A percentile compares a stretch with the other conserved stretches of the same genome.
These are phyloP conservation scores for Hippoglossus stenolepis DNA, from an alignment of 2,113 vertebrate species.

Conservation along the genomic window DNA sequence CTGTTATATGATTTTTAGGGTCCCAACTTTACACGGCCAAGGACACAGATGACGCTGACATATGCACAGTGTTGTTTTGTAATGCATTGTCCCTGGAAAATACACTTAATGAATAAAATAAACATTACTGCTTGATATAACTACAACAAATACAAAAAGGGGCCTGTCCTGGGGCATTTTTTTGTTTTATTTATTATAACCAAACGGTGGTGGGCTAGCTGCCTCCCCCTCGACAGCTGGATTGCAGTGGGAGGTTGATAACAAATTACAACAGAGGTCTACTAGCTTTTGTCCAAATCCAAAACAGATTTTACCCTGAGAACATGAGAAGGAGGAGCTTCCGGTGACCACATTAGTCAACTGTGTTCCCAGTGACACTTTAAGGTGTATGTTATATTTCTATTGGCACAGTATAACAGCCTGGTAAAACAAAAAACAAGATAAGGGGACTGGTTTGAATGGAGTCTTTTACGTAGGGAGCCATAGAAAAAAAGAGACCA, in stretches of 20 bases:
- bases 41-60: no score
- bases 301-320: constrained; percentile 19
- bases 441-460: constrained; percentile 56
- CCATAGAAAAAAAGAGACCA: constrained; percentile 21
- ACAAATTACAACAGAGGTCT: background rate
- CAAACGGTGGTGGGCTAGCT: background rate
- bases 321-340: background rate
- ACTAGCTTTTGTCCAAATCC: background rate
- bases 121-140: background rate
- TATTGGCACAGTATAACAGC: constrained; percentile 45
- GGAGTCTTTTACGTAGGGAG: constrained; percentile 26
- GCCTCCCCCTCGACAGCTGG: background rate
- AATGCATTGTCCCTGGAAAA: no score
- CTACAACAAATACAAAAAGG: background rate
- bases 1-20: no score
- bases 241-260: background rate
- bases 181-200: background rate
- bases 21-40: no score
- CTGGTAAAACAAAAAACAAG: constrained; percentile 69
- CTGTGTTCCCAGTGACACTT: constrained; percentile 18
- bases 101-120: no score
- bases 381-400: constrained; percentile 28
- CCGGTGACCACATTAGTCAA: constrained; percentile 13
- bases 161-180: background rate
- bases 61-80: no score